These are phyloP conservation scores for Heliothis peltigera DNA, from an alignment of 2,888 invertebrate genomes.

Conservation along the genomic window DNA sequence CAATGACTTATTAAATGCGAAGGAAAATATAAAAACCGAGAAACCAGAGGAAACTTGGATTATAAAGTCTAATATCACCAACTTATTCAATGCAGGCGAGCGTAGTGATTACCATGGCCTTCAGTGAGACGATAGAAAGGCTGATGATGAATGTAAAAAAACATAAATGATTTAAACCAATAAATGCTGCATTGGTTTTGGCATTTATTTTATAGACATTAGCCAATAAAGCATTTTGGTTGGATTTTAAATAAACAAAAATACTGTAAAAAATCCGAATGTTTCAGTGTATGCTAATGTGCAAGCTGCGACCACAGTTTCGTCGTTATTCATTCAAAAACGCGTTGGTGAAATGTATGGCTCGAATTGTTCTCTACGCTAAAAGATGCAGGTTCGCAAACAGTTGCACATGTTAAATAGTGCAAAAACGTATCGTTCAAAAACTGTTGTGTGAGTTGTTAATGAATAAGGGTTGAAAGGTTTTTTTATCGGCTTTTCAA, in stretches of 20 bases:
- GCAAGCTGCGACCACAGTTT: constrained; percentile 57
- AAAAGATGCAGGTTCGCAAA: constrained; percentile 46
- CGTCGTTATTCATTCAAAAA: constrained; percentile 69
- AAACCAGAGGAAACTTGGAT: too few relatives aligned
- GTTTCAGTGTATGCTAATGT: constrained; percentile 56
- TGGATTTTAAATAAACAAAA: constrained; percentile 31
- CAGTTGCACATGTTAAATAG: constrained; percentile 19
- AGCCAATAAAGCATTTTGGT: constrained; percentile 21
- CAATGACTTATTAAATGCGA: too few relatives aligned
- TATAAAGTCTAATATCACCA: too few relatives aligned
- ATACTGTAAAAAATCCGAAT: constrained; percentile 24
- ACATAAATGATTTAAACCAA: background rate
- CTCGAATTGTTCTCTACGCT: constrained; percentile 48
- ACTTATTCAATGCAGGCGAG: too few relatives aligned
- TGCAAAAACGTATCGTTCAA: background rate
- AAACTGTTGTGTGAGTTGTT: background rate
- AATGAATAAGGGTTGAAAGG: background rate
- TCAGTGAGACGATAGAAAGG: too few relatives aligned
- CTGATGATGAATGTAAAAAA: too few relatives aligned
- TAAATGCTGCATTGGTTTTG: background rate
- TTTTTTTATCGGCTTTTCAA: background rate
- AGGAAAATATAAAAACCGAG: too few relatives aligned
- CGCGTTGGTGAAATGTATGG: constrained; percentile 59
- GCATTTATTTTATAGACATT: background rate
- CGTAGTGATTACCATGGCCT: too few relatives aligned